These are phyloP conservation scores for Orientallactaga bullata DNA, from an alignment of 2,113 vertebrate genomes.

Conservation along the genomic window DNA sequence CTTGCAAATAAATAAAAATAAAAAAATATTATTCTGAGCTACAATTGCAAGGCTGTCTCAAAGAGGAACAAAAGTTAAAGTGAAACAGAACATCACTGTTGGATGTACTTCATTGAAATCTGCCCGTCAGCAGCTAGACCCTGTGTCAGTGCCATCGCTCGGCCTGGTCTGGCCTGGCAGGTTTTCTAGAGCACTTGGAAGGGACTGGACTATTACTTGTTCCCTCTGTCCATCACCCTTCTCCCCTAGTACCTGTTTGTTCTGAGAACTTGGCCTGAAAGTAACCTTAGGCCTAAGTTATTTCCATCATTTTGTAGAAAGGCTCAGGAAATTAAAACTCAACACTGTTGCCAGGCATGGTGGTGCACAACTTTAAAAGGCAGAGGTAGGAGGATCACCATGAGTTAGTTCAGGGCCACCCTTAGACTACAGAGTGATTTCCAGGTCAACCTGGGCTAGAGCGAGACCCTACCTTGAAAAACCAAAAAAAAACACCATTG, in stretches of 20 bases:
- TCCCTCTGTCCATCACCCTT: neutral
- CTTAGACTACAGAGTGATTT: too few species aligned
- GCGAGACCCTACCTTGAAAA: too few species aligned
- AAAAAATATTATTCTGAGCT: too few species aligned
- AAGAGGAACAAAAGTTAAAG: too few species aligned
- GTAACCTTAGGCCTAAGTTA: neutral
- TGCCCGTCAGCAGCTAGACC: neutral
- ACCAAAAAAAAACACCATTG: too few species aligned
- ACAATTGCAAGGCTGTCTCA: too few species aligned
- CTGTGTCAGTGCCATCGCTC: neutral
- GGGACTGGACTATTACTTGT: neutral
- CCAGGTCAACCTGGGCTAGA: too few species aligned
- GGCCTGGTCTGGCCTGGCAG: neutral
- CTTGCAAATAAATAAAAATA: too few species aligned
- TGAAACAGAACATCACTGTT: too few species aligned
- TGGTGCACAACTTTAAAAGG: too few species aligned
- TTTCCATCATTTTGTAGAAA: slow-evolving; percentile 1
- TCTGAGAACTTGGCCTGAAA: neutral
- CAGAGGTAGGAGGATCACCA: too few species aligned
- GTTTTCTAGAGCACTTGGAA: neutral
- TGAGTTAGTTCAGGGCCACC: too few species aligned
- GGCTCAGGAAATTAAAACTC: neutral
- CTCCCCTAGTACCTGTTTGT: neutral
- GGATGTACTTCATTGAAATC: neutral
- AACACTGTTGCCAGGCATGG: neutral